These are phyloP conservation scores for Callimorpha dominula DNA, from an alignment of 2,888 invertebrate species.

Conservation along the genomic window DNA sequence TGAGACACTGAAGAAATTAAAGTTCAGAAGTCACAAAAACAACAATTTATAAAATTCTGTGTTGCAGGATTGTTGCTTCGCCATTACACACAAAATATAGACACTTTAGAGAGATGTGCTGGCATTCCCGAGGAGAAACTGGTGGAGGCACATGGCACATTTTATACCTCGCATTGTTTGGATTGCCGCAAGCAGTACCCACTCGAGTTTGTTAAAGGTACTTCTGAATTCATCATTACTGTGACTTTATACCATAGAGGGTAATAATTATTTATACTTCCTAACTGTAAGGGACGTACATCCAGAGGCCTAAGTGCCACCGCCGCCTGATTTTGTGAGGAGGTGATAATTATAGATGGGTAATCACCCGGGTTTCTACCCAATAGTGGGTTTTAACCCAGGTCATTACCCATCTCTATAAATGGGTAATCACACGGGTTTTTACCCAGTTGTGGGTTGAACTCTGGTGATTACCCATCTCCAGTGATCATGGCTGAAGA, in stretches of 20 bases:
- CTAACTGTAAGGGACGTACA: too few relatives aligned
- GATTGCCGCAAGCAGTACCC: constrained; percentile 90
- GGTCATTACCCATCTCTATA: too few relatives aligned
- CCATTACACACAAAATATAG: constrained; percentile 97
- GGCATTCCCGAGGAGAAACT: constrained; percentile 94
- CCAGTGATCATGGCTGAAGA: too few relatives aligned
- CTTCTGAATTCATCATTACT: background rate
- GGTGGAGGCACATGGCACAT: constrained; percentile 98
- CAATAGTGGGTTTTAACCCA: too few relatives aligned
- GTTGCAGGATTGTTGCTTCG: constrained; percentile 87
- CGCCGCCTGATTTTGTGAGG: too few relatives aligned
- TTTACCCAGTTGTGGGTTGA: too few relatives aligned
- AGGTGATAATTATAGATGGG: too few relatives aligned
- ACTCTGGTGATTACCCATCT: too few relatives aligned
- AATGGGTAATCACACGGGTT: too few relatives aligned
- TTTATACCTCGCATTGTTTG: constrained; percentile 95
- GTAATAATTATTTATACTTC: too few relatives aligned
- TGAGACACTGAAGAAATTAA: background rate
- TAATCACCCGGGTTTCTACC: too few relatives aligned
- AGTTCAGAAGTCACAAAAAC: background rate
- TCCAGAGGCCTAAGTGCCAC: too few relatives aligned
- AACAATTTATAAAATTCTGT: background rate
- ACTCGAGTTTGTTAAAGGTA: constrained; percentile 95
- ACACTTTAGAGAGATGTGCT: constrained; percentile 95
- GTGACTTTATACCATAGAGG: background rate